These are phyloP conservation scores for Leptogaster cylindrica DNA, from an alignment of 2,888 invertebrate genomes.

Conservation along the genomic window DNA sequence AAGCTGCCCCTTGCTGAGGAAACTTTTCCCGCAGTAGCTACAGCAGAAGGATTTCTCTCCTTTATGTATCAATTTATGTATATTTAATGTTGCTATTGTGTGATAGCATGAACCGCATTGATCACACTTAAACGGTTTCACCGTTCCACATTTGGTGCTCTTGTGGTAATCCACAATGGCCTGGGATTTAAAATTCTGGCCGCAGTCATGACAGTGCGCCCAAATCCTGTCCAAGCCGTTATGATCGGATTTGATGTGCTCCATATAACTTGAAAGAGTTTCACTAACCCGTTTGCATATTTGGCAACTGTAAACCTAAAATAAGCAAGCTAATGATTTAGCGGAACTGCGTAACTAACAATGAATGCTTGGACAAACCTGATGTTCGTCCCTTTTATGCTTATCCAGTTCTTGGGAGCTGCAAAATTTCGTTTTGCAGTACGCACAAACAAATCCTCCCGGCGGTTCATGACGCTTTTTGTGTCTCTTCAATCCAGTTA, in stretches of 20 bases:
- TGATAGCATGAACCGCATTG: conserved; percentile 55
- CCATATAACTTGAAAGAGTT: conserved; percentile 56
- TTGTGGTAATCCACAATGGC: conserved; percentile 57
- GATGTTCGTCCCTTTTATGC: conserved; percentile 54
- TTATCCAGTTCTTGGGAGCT: conserved; percentile 55
- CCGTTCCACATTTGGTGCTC: conserved; percentile 61
- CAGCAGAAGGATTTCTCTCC: conserved; percentile 56
- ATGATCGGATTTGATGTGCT: conserved; percentile 60
- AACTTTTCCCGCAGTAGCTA: conserved; percentile 56
- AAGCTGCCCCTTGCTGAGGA: conserved; percentile 54
- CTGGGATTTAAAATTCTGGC: conserved; percentile 60
- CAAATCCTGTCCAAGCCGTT: conserved; percentile 58
- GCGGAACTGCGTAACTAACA: neutral
- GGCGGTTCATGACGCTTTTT: conserved; percentile 60
- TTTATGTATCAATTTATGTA: conserved; percentile 55
- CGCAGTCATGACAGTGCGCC: conserved; percentile 61
- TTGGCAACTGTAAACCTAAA: conserved; percentile 55
- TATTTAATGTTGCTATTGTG: conserved; percentile 54
- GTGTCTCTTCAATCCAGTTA: conserved; percentile 53
- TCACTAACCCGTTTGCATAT: conserved; percentile 57
- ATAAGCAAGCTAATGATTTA: neutral
- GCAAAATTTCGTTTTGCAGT: conserved; percentile 57
- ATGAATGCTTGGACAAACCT: conserved; percentile 36
- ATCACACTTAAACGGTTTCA: conserved; percentile 59
- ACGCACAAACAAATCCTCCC: conserved; percentile 59